These are phyloP conservation scores for Hyalella azteca DNA, from an alignment of 2,888 invertebrate genomes.

Conservation along the genomic window DNA sequence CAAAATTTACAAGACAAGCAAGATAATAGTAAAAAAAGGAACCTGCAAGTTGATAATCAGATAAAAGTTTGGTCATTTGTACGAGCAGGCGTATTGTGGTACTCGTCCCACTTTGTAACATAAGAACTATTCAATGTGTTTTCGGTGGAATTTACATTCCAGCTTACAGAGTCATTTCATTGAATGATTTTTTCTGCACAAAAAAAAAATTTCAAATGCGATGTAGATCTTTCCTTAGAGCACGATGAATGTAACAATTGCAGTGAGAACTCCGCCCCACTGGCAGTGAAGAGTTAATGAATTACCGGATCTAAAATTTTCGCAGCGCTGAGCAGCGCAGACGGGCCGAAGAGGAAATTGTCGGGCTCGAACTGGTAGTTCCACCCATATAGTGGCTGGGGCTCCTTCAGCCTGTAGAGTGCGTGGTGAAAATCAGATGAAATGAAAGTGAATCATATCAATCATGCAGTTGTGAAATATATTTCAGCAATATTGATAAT, in stretches of 20 bases:
- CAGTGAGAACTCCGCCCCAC: neutral
- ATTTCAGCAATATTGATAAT: neutral
- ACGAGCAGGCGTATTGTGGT: too few relatives aligned
- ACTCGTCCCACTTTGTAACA: neutral
- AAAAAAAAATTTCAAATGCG: neutral
- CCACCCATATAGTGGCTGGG: conserved; percentile 39
- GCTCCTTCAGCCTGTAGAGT: neutral
- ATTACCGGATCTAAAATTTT: conserved; percentile 4
- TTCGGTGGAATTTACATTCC: neutral
- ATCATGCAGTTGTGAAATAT: neutral
- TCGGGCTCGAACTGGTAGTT: conserved; percentile 29
- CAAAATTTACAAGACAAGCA: too few relatives aligned
- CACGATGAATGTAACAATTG: neutral
- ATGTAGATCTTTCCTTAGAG: neutral
- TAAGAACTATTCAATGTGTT: neutral
- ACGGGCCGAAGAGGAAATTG: conserved; percentile 48
- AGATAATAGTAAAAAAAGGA: too few relatives aligned
- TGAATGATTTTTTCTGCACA: neutral
- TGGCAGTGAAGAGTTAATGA: neutral
- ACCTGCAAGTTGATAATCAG: too few relatives aligned
- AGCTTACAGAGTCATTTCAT: neutral
- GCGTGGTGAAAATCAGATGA: neutral
- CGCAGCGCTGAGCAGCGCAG: conserved; percentile 44
- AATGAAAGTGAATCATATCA: neutral
- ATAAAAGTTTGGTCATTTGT: too few relatives aligned